Percentiles rank a stretch among this genome's conserved stretches.
Evolutionary conservation across 2,888 invertebrate genomes (phyloP).

Genomic region (Laspeyria flexula): DNA sequence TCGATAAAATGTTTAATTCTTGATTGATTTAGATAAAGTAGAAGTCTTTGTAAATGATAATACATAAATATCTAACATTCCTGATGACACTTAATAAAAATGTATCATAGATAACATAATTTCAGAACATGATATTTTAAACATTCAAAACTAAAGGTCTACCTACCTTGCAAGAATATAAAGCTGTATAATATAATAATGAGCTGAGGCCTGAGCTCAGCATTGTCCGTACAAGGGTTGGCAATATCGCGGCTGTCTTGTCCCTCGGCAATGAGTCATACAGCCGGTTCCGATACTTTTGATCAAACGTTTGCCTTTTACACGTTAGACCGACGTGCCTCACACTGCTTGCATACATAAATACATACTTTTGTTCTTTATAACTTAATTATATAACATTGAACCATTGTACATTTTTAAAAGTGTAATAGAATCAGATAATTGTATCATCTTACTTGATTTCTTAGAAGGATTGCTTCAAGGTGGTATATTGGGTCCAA

Average conservation of each 20-base stretch:
- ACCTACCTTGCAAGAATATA: not conserved
- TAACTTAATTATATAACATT: constrained; percentile 6
- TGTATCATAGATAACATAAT: not conserved
- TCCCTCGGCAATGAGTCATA: constrained; percentile 62
- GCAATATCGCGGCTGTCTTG: constrained; percentile 38
- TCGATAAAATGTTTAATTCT: not conserved
- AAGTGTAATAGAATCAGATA: not conserved
- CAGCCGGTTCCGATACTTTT: constrained; percentile 59
- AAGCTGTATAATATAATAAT: constrained; percentile 17
- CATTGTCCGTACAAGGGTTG: constrained; percentile 44
- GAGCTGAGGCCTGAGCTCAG: constrained; percentile 30
- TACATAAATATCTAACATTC: not conserved
- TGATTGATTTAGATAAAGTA: not conserved
- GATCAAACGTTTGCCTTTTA: constrained; percentile 45
- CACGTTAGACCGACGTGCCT: constrained; percentile 40
- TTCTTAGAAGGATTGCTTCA: not conserved
- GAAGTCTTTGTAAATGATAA: not conserved
- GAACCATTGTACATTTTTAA: not conserved
- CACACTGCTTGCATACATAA: constrained; percentile 24
- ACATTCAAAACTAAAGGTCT: too few species aligned
- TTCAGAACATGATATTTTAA: too few species aligned
- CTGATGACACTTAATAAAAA: not conserved
- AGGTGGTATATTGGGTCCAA: not conserved
- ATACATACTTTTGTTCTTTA: not conserved
- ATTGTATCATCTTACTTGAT: not conserved